These are phyloP conservation scores for Saguinus midas DNA, from an alignment of 2,113 vertebrate species.

Conservation along the genomic window DNA sequence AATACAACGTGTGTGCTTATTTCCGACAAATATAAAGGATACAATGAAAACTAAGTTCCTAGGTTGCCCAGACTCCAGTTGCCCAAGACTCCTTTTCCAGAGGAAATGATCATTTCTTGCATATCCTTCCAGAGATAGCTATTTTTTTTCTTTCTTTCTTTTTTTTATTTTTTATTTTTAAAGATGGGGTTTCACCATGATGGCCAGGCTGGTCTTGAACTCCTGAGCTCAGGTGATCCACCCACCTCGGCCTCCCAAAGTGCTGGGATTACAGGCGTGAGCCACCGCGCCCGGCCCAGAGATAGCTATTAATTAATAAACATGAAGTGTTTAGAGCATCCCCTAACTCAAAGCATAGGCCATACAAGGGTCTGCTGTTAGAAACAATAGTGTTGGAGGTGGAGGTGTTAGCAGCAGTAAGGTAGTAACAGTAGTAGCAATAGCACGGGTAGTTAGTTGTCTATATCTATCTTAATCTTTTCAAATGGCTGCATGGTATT, in stretches of 20 bases:
- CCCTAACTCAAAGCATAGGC: neutral
- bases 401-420: neutral
- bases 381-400: neutral
- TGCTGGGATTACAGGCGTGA: no score
- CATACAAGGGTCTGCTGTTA: neutral
- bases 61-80: neutral
- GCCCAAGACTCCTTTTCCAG: neutral
- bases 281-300: neutral
- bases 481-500: neutral
- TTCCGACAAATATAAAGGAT: neutral
- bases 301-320: neutral
- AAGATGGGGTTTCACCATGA: no score
- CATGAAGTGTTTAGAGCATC: neutral
- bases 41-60: neutral
- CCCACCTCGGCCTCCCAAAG: no score
- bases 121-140: neutral
- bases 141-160: neutral
- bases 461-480: neutral
- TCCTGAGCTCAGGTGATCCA: no score
- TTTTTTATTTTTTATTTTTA: no score
- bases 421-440: neutral
- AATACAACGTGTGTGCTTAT: neutral
- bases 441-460: fast-evolving
- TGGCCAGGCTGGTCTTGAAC: no score
- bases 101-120: neutral